phyloP scores from a whole-genome alignment of 2,797 vertebrate genomes.

The Myiotriccus ornatus region DNA sequence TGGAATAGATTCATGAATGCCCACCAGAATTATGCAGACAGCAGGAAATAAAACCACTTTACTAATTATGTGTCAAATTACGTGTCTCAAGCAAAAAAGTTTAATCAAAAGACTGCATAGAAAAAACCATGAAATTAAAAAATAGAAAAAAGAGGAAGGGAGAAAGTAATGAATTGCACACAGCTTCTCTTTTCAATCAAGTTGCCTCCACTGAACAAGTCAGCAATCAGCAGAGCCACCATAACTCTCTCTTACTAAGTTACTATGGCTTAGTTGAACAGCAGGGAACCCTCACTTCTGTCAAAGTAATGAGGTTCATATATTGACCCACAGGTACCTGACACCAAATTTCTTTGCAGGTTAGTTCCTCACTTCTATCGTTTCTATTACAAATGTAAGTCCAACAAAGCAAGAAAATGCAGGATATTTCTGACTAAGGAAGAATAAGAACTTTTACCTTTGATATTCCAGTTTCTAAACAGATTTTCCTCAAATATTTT shows the following conservation, averaged over 20 bases:
- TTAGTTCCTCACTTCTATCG: neutral
- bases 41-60: neutral
- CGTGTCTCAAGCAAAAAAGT: fast-evolving
- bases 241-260: neutral
- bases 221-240: neutral
- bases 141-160: neutral
- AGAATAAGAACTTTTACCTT: neutral
- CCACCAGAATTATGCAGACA: neutral
- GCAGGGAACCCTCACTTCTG: neutral
- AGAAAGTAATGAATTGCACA: neutral
- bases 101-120: neutral
- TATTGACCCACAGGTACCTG: neutral
- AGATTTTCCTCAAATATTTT: neutral
- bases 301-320: neutral
- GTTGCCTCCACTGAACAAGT: neutral
- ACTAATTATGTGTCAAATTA: neutral
- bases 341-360: neutral
- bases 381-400: neutral
- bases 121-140: neutral
- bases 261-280: neutral
- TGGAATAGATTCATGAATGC: fast-evolving
- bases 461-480: neutral
- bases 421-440: neutral
- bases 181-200: neutral
- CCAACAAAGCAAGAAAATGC: neutral